phyloP scores from a whole-genome alignment of 23 tunicate species.

The Ascidia mentula region DNA sequence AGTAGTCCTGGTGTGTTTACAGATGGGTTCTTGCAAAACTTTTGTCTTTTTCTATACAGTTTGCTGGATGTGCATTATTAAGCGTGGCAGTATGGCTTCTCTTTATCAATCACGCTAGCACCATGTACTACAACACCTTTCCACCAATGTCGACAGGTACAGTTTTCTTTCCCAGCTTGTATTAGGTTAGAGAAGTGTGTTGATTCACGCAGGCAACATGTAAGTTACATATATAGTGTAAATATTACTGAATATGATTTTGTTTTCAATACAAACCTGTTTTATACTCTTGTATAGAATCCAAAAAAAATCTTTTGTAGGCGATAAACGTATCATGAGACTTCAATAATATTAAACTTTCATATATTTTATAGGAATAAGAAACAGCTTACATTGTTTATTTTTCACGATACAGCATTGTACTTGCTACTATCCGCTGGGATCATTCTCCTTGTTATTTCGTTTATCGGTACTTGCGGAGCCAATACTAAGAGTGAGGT shows the following conservation, averaged over 20 bases:
- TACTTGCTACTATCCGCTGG: slow-evolving; percentile 57
- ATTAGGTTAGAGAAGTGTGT: no score
- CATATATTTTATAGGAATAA: no score
- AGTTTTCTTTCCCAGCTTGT: neutral
- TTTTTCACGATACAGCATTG: slow-evolving; percentile 74
- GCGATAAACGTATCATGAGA: no score
- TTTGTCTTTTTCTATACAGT: slow-evolving; percentile 38
- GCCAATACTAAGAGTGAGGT: slow-evolving; percentile 77
- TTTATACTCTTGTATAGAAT: no score
- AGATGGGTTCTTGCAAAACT: neutral
- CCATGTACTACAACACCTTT: slow-evolving; percentile 43
- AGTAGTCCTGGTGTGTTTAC: neutral
- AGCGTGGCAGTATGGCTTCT: slow-evolving; percentile 91
- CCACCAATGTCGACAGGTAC: slow-evolving; percentile 49
- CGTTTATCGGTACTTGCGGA: slow-evolving; percentile 88
- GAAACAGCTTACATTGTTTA: no score
- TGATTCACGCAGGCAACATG: no score
- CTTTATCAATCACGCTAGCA: slow-evolving; percentile 61
- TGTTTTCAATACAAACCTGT: no score
- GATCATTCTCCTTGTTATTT: slow-evolving; percentile 64
- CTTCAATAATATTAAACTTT: no score
- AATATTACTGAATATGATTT: no score
- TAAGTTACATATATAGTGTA: no score
- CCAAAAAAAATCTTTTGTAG: no score
- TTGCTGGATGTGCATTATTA: slow-evolving; percentile 89